A percentile compares a stretch with the other conserved stretches of the same genome.
These are phyloP conservation scores for Nixonia krombeini DNA, from an alignment of 1,140 invertebrate genomes.

Conservation along the genomic window DNA sequence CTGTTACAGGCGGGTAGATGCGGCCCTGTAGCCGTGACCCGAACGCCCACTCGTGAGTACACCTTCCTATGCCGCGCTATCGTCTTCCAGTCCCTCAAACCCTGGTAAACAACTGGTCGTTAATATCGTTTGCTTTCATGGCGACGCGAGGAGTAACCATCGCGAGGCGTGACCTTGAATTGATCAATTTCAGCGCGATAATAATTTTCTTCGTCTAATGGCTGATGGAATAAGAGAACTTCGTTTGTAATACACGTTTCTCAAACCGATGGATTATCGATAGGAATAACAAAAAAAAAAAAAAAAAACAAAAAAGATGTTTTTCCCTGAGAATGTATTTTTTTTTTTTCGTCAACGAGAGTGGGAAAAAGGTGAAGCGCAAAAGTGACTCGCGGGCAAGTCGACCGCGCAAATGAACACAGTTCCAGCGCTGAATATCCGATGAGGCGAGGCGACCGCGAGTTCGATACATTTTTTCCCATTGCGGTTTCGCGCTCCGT, in stretches of 20 bases:
- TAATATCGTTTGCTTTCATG: constrained; percentile 19
- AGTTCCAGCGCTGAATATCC: constrained; percentile 16
- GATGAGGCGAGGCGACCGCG: constrained; percentile 12
- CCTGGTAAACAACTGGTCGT: constrained; percentile 19
- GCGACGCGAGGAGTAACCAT: constrained; percentile 3
- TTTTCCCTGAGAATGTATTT: too few relatives aligned
- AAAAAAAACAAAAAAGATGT: too few relatives aligned
- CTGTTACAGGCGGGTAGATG: constrained; percentile 8
- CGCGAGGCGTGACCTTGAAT: not conserved
- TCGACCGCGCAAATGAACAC: constrained; percentile 9
- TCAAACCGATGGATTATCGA: too few relatives aligned
- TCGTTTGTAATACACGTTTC: too few relatives aligned
- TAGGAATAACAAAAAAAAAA: too few relatives aligned
- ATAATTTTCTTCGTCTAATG: too few relatives aligned
- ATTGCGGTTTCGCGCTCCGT: constrained; percentile 11
- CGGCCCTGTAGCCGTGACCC: constrained; percentile 45
- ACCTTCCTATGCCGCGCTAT: constrained; percentile 31
- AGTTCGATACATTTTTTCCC: constrained; percentile 11
- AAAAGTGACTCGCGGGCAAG: not conserved
- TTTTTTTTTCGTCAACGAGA: too few relatives aligned
- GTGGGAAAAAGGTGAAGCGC: too few relatives aligned
- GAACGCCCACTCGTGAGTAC: constrained; percentile 35
- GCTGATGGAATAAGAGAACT: too few relatives aligned
- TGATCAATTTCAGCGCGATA: not conserved
- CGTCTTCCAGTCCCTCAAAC: constrained; percentile 17